These are phyloP conservation scores for Carabus problematicus DNA, from an alignment of 2,888 invertebrate genomes.

Conservation along the genomic window DNA sequence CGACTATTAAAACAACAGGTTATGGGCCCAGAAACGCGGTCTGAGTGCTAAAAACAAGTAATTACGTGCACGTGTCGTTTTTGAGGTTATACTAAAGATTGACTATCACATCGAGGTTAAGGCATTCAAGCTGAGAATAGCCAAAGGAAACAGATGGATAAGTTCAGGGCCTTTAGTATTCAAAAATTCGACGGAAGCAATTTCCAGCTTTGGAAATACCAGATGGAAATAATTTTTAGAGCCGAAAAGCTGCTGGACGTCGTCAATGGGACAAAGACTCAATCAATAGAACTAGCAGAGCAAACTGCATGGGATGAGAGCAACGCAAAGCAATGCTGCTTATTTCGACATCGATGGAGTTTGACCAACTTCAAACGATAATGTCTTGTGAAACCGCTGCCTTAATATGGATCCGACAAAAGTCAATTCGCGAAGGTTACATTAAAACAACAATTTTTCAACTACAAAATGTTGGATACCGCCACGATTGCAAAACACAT, in stretches of 20 bases:
- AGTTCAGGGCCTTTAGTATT: neutral
- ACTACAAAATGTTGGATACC: conserved; percentile 23
- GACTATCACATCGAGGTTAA: conserved; percentile 5
- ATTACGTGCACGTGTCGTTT: neutral
- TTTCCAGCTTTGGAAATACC: conserved; percentile 48
- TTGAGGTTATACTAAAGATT: neutral
- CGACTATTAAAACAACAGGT: too few relatives aligned
- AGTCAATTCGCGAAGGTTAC: conserved; percentile 42
- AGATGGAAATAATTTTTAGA: conserved; percentile 44
- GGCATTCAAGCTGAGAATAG: neutral
- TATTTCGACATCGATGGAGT: conserved; percentile 38
- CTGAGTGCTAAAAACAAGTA: neutral
- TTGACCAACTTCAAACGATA: conserved; percentile 32
- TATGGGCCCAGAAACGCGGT: conserved; percentile 6
- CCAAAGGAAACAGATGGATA: conserved; percentile 2
- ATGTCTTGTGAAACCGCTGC: conserved; percentile 28
- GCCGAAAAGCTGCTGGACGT: conserved; percentile 38
- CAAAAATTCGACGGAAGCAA: conserved; percentile 47
- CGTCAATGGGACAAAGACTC: conserved; percentile 20
- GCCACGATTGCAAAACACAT: conserved; percentile 43
- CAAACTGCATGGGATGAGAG: conserved; percentile 22
- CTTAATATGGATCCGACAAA: conserved; percentile 42
- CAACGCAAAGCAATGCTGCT: conserved; percentile 38
- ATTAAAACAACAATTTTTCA: conserved; percentile 42
- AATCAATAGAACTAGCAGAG: neutral